phyloP scores from a whole-genome alignment of 2,113 vertebrate genomes.

The Callipepla californica region DNA sequence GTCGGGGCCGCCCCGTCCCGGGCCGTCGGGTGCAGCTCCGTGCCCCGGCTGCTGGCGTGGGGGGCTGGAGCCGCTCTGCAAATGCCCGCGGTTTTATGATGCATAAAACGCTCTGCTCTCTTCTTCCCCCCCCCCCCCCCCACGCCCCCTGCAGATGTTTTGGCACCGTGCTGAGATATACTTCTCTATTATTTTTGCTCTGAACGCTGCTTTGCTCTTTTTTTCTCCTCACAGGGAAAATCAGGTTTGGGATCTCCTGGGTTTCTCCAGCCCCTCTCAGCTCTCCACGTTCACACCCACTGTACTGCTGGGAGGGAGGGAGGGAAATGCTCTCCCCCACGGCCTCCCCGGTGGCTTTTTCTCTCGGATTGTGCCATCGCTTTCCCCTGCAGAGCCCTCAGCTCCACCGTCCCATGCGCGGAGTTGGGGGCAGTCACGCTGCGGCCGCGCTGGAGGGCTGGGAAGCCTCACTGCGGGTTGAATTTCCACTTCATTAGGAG shows the following conservation, averaged over 20 bases:
- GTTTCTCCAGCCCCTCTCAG: background rate
- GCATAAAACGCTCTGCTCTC: conserved; percentile 24
- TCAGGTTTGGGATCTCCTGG: background rate
- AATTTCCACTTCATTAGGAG: conserved; percentile 48
- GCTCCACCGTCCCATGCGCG: background rate
- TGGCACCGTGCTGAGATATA: background rate
- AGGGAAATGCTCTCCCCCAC: conserved; percentile 4
- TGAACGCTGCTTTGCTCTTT: background rate
- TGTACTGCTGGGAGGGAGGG: conserved; percentile 16
- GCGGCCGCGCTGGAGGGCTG: conserved; percentile 26
- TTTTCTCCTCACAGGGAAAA: background rate
- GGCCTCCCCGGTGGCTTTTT: background rate
- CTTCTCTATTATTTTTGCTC: conserved; percentile 14
- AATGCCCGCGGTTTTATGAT: conserved; percentile 44
- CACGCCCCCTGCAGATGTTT: conserved; percentile 1
- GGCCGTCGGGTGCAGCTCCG: background rate
- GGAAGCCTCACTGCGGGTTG: conserved; percentile 26
- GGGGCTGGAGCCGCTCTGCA: background rate
- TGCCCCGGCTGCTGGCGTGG: background rate
- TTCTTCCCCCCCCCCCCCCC: background rate
- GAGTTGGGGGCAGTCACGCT: background rate
- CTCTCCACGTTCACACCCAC: background rate
- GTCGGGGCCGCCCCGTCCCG: background rate
- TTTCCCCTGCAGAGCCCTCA: conserved; percentile 28
- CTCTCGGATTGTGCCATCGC: background rate